A percentile compares a stretch with the other conserved stretches of the same genome.
Evolutionary conservation across 2,113 vertebrate species (phyloP).

Genomic region (Chascanopsetta lugubris): DNA sequence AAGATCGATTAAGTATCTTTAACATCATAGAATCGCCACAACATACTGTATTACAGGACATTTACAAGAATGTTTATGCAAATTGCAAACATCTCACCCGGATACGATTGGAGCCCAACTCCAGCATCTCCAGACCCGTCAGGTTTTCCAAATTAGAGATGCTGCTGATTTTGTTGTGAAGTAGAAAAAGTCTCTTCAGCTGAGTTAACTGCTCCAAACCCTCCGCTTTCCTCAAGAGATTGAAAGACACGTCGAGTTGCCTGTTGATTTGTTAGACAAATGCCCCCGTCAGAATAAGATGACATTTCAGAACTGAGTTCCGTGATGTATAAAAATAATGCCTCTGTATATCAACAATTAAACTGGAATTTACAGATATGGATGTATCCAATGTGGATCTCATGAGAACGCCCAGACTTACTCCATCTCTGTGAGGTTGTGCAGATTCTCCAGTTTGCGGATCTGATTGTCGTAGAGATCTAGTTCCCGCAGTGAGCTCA

Average conservation of each 20-base stretch:
- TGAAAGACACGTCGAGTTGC: conserved; percentile 95
- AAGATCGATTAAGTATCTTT: background rate
- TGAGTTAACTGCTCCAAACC: conserved; percentile 87
- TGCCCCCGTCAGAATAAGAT: background rate
- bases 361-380: background rate
- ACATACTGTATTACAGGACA: background rate
- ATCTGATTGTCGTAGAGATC: conserved; percentile 99
- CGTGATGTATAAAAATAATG: background rate
- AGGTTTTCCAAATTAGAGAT: conserved; percentile 89
- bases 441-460: conserved; percentile 92
- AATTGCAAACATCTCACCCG: conserved; percentile 82
- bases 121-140: conserved; percentile 89
- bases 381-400: background rate
- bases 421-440: conserved; percentile 89
- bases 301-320: background rate
- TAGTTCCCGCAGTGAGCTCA: conserved; percentile 87
- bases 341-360: background rate
- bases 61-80: background rate
- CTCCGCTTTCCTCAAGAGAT: conserved; percentile 92
- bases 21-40: background rate
- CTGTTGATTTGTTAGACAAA: conserved; percentile 71
- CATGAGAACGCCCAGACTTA: conserved; percentile 80
- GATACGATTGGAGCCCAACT: conserved; percentile 97
- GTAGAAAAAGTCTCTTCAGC: conserved; percentile 94
- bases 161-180: conserved; percentile 95